Evolutionary conservation across 2,888 invertebrate species (phyloP).

Genomic region (Pristionchus japonicus): DNA sequence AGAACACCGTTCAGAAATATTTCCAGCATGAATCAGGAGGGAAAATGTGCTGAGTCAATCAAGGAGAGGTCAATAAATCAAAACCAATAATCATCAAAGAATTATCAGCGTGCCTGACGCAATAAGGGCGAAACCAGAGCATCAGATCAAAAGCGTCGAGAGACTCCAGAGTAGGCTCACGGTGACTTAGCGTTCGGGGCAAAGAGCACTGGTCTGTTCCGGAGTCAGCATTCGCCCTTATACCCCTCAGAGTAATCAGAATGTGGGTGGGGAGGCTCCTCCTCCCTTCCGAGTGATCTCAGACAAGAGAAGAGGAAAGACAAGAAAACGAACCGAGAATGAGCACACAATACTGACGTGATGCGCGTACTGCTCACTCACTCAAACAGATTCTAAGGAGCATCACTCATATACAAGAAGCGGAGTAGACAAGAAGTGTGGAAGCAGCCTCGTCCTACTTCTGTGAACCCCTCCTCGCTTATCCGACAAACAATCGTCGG

Average conservation of each 20-base stretch:
- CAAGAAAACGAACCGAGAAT: not conserved
- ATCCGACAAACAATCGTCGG: not conserved
- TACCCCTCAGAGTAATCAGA: not conserved
- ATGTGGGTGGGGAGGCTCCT: not conserved
- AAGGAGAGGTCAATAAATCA: not conserved
- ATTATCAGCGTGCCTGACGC: not conserved
- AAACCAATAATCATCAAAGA: not conserved
- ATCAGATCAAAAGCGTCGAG: not conserved
- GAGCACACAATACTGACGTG: conserved; percentile 32
- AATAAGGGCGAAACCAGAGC: not conserved
- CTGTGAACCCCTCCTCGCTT: not conserved
- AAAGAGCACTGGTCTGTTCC: no score
- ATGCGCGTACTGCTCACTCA: not conserved
- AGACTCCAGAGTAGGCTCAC: not conserved
- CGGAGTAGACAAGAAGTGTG: not conserved
- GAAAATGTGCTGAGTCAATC: not conserved
- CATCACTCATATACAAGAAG: not conserved
- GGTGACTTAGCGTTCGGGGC: no score
- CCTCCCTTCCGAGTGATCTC: not conserved
- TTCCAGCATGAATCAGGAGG: not conserved
- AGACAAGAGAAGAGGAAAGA: not conserved
- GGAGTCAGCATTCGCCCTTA: not conserved
- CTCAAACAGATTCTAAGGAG: conserved; percentile 2
- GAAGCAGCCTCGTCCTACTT: not conserved
- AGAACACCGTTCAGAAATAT: not conserved